Base-by-base conservation (phyloP, 1,140 invertebrate genomes). In the Pantala flavescens region DNA sequence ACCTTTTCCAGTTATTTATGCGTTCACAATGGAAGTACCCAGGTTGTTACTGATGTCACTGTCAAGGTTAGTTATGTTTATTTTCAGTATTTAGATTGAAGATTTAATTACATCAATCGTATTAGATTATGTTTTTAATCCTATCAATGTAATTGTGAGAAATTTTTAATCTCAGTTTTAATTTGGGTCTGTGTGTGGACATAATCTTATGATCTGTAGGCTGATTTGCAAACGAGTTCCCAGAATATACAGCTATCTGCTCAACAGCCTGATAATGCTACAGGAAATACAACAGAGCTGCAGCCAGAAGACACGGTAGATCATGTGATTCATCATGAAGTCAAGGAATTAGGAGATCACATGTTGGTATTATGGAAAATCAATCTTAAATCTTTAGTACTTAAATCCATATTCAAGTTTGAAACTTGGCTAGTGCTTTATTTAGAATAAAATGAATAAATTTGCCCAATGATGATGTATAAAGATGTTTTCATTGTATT, bases 1-100 rank as follows among this genome's bases (percentile, higher is more conserved):
- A 98, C 95, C 24, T 99, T 99, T 85, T 95, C 96, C 0, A 96
- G 96, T 82, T 98, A 98, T 81, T 90, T 99, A 73, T 97, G 94
- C 85, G 93, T 99, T 71, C 94, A 98, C 80, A 99, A 98, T 86
- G 94, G 97, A 81, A 96, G 94, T 74, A 87, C 88, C 76, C 89
- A 94, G 84, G 80, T 87, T 14, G 92, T 94, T 16, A 90, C 91
- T 77, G 89, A 94, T 84, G 91, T 97, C 23, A 87, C 85, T 23
- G 89, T 96, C 0, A 95, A 95, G 83, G 89, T 90, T 81, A 81
- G 78, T 80, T 72, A 70, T 24, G 28, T 2, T 36, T 5, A 9
- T 36, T 36, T 5, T 5, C 28, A 2, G 28, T 36, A 36, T 36
- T 36, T 36, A n/a, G n/a, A n/a, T n/a, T n/a, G n/a, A n/a, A n/a